Conservation (phyloP, 2,797 vertebrate genomes). For the Melanotaenia maccullochi region DNA sequence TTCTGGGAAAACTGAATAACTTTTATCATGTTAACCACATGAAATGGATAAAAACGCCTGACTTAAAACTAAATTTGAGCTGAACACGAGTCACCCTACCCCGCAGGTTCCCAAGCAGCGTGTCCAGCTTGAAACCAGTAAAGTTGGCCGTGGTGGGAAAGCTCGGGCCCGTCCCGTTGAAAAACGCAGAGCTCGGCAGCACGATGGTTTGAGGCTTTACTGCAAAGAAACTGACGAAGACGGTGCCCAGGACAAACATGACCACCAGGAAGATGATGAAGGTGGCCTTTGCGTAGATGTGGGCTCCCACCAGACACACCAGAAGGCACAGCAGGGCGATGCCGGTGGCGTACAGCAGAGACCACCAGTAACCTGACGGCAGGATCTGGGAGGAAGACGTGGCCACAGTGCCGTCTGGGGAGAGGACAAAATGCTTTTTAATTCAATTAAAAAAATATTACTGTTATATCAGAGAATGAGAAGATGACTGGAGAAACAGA, state of each 20-base stretch:
- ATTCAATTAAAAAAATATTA: too few relatives aligned
- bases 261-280: constrained; percentile 93
- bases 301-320: constrained; percentile 90
- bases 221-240: constrained; percentile 90
- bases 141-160: constrained; percentile 74
- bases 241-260: constrained; percentile 83
- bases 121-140: constrained; percentile 88
- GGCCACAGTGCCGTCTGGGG: constrained; percentile 45
- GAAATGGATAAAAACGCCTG: background rate
- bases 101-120: constrained; percentile 84
- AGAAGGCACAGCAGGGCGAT: constrained; percentile 87
- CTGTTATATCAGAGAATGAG: background rate
- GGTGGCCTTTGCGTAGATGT: constrained; percentile 91
- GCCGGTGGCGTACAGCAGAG: constrained; percentile 85
- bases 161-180: constrained; percentile 41
- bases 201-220: constrained; percentile 70
- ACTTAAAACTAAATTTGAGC: background rate
- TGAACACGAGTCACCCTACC: constrained; percentile 74
- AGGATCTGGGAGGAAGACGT: constrained; percentile 73
- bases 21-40: too few relatives aligned
- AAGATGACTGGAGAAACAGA: too few relatives aligned
- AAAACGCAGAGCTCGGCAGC: constrained; percentile 53
- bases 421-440: background rate
- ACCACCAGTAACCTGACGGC: constrained; percentile 89
- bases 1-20: background rate